Evolutionary conservation across 2,113 vertebrate species (phyloP).

Genomic region (Etheostoma spectabile): DNA sequence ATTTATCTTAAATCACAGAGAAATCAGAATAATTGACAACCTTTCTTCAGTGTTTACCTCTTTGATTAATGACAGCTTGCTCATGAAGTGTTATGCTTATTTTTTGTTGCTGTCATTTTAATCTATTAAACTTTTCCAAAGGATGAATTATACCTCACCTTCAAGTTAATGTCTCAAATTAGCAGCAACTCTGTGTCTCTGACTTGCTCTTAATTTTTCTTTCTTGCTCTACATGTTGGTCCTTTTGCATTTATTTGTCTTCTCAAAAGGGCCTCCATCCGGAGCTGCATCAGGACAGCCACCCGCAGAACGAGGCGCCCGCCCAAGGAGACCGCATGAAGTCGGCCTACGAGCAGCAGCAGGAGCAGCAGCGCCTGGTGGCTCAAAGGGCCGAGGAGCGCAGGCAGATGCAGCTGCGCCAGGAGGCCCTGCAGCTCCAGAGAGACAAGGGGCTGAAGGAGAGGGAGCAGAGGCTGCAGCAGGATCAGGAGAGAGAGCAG

Average conservation of each 20-base stretch:
- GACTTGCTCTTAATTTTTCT: background rate
- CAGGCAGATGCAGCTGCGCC: constrained; percentile 81
- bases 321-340: constrained; percentile 61
- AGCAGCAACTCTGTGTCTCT: background rate
- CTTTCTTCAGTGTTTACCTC: background rate
- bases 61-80: constrained; percentile 18
- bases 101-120: background rate
- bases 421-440: constrained; percentile 86
- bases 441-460: constrained; percentile 84
- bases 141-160: background rate
- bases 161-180: background rate
- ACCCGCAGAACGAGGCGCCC: constrained; percentile 37
- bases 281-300: constrained; percentile 37
- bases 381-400: constrained; percentile 84
- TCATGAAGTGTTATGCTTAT: background rate
- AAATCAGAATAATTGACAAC: constrained; percentile 11
- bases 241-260: background rate
- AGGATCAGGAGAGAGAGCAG: constrained; percentile 83
- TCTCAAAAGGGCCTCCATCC: constrained; percentile 46
- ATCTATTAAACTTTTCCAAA: constrained; percentile 16
- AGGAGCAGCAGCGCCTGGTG: constrained; percentile 90
- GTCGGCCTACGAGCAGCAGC: constrained; percentile 89
- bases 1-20: constrained; percentile 20
- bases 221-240: background rate
- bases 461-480: constrained; percentile 84